These are phyloP conservation scores for Ormyrus thymus DNA, from an alignment of 2,888 invertebrate species.

Conservation along the genomic window DNA sequence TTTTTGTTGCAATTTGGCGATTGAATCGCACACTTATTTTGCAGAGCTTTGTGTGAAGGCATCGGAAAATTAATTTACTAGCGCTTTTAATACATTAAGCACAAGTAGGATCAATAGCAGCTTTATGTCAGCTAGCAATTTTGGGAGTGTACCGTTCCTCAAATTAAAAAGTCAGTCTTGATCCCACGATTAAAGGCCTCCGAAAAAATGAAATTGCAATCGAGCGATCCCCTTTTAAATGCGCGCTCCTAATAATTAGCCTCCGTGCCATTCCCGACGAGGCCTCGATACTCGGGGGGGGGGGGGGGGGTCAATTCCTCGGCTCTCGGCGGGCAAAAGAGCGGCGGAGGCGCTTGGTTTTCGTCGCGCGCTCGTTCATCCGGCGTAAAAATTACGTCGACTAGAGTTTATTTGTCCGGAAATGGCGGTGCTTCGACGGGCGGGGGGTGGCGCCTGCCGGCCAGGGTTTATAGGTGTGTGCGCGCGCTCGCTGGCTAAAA, in stretches of 20 bases:
- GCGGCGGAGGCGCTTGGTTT: constrained; percentile 62
- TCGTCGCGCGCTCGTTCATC: constrained; percentile 64
- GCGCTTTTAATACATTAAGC: not conserved
- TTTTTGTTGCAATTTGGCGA: too few species aligned
- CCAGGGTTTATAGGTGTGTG: constrained; percentile 67
- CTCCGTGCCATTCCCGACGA: not conserved
- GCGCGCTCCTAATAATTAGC: not conserved
- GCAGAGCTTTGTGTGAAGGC: not conserved
- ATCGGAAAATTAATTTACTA: constrained; percentile 20
- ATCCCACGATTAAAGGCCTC: not conserved
- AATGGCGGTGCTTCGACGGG: constrained; percentile 72
- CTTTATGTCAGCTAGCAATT: not conserved
- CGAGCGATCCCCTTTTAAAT: too few species aligned
- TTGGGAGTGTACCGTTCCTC: not conserved
- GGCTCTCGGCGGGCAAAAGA: not conserved
- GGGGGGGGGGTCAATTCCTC: constrained; percentile 59
- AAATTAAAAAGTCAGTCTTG: not conserved
- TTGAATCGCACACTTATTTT: not conserved
- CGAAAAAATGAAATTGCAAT: not conserved
- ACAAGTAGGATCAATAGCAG: not conserved
- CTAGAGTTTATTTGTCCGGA: constrained; percentile 77
- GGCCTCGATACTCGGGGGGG: constrained; percentile 1
- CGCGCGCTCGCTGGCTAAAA: constrained; percentile 62
- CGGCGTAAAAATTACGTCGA: constrained; percentile 84
- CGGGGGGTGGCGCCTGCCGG: constrained; percentile 69